Conservation (phyloP, 92 coral and sea anemone species). For the Palythoa grandis region DNA sequence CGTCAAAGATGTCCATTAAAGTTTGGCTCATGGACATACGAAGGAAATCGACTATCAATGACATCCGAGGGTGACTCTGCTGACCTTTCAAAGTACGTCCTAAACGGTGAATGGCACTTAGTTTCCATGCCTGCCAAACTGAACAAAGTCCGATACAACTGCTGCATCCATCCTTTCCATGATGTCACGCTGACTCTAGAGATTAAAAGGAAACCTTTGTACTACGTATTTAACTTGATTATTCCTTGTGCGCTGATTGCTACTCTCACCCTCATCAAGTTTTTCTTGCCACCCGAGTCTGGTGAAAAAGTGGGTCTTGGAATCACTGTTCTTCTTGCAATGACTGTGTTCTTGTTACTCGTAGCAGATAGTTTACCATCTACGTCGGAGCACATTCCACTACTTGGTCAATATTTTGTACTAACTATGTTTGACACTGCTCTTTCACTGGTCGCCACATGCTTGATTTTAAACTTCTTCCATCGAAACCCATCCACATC, state of each 20-base stretch:
- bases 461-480: constrained; percentile 82
- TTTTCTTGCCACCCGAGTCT: constrained; percentile 91
- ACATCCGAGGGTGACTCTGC: constrained; percentile 65
- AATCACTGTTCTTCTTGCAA: constrained; percentile 91
- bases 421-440: constrained; percentile 92
- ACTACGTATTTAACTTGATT: constrained; percentile 87
- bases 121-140: constrained; percentile 71
- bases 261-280: constrained; percentile 74
- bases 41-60: constrained; percentile 81
- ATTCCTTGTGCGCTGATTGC: constrained; percentile 94
- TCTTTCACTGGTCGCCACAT: constrained; percentile 85
- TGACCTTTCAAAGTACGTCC: constrained; percentile 68
- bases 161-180: constrained; percentile 67
- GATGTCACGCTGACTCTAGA: constrained; percentile 78
- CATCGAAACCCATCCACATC: constrained; percentile 91
- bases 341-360: constrained; percentile 91
- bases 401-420: constrained; percentile 86
- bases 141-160: constrained; percentile 72
- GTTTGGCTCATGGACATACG: constrained; percentile 96
- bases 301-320: constrained; percentile 95
- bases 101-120: constrained; percentile 86
- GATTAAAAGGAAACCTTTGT: constrained; percentile 83
- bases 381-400: constrained; percentile 86
- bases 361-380: constrained; percentile 93
- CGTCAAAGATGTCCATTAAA: constrained; percentile 85